Evolutionary conservation across 2,113 vertebrate genomes (phyloP).

Genomic region (Arizona elegans): DNA sequence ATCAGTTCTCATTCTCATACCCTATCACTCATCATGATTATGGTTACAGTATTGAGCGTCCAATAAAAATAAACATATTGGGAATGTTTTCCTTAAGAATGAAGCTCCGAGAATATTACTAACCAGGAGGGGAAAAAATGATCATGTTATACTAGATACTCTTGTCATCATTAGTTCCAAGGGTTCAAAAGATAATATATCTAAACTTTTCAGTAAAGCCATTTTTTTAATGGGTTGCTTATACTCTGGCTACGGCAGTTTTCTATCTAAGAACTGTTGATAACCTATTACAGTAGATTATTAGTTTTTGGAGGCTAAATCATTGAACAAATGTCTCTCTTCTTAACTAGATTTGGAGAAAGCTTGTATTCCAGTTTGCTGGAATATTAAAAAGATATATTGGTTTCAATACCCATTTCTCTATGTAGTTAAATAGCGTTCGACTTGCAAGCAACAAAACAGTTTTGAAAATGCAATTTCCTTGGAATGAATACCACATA

Average conservation of each 20-base stretch:
- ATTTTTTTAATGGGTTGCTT: not conserved
- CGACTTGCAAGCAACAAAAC: not conserved
- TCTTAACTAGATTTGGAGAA: slow-evolving; percentile 26
- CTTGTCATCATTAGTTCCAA: slow-evolving; percentile 13
- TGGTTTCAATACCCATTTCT: not conserved
- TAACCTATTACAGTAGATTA: slow-evolving; percentile 4
- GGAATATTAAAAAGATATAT: slow-evolving; percentile 32
- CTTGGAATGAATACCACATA: slow-evolving; percentile 13
- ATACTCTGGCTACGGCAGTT: slow-evolving; percentile 34
- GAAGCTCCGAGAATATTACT: slow-evolving; percentile 16
- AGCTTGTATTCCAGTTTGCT: slow-evolving; percentile 21
- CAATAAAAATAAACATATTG: slow-evolving; percentile 22
- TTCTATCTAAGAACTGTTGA: slow-evolving; percentile 10
- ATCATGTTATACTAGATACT: not conserved
- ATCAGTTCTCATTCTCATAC: slow-evolving; percentile 26
- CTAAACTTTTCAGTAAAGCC: not conserved
- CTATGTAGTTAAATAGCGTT: slow-evolving; percentile 11
- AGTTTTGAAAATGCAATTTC: slow-evolving; percentile 37
- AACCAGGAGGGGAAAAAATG: not conserved
- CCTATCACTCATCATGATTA: slow-evolving; percentile 33
- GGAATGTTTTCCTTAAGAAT: not conserved
- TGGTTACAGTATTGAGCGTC: not conserved
- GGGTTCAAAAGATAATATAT: not conserved
- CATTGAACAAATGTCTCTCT: slow-evolving; percentile 6
- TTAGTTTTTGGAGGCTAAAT: not conserved